A percentile compares a stretch with the other conserved stretches of the same genome.
Conservation (phyloP, 2,888 invertebrate genomes). For the Drosophila leonis region DNA sequence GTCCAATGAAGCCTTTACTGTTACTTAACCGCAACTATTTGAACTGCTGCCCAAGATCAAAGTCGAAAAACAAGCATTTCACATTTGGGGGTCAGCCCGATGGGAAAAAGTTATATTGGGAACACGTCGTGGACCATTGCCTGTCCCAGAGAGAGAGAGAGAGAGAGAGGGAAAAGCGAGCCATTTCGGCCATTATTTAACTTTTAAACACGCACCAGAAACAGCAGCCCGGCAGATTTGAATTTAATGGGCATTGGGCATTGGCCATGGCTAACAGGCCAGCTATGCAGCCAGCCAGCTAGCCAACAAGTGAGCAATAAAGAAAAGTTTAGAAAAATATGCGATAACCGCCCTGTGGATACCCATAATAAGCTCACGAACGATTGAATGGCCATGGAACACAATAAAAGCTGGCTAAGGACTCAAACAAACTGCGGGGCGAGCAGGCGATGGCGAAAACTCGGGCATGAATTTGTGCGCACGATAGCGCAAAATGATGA, state of each 20-base stretch:
- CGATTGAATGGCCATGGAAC: constrained; percentile 74
- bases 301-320: constrained; percentile 83
- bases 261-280: constrained; percentile 16
- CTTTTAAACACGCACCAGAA: constrained; percentile 77
- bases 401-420: constrained; percentile 62
- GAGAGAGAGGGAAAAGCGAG: not conserved
- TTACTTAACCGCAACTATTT: constrained; percentile 73
- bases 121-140: constrained; percentile 77
- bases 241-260: constrained; percentile 66
- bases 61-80: constrained; percentile 49
- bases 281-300: constrained; percentile 27
- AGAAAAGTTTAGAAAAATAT: constrained; percentile 82
- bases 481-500: constrained; percentile 82
- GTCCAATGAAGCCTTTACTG: constrained; percentile 54
- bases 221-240: constrained; percentile 70
- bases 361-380: constrained; percentile 74
- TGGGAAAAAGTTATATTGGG: constrained; percentile 77
- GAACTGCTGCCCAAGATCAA: constrained; percentile 73
- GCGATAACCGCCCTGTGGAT: constrained; percentile 61
- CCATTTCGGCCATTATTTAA: constrained; percentile 73
- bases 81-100: constrained; percentile 20
- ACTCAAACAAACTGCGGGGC: constrained; percentile 12
- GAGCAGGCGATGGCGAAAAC: constrained; percentile 20
- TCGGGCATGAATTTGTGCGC: constrained; percentile 78
- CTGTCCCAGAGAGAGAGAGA: constrained; percentile 32